Base-by-base conservation (phyloP, 2,113 vertebrate species). In the Athene cunicularia region DNA sequence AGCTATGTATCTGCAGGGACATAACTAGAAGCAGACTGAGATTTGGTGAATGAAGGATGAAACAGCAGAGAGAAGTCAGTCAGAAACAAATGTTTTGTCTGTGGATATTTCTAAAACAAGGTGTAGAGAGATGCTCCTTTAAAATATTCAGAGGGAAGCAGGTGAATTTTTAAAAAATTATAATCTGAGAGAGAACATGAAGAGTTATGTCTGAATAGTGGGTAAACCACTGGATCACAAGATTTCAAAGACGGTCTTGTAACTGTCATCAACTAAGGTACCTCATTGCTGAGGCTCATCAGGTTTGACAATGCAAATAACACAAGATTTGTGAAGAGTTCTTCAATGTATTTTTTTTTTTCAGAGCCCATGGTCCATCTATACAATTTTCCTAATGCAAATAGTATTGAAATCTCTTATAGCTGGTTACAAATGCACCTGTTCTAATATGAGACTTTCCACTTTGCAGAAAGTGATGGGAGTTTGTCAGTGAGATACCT, bases 281-380 rank as follows among this genome's bases (percentile, higher is more conserved):
- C 58, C 52, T 94, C 35, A 3, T 26, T 59, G 43, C 43, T 72
- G 60, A 71, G 70, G 35, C 67, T 90, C 9, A 17, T 59, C 3
- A 3, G 28, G 18, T 76, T 82, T 79, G 49, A 33, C 33, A 68
- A 2, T 11, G 20, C 32, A 37, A 67, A 41, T 59, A 79, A 28
- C 32, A 22, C n/a, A 17, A 55, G 47, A 39, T 37, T 27, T 53
- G 14, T 52, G 67, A 23, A 13, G 19, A 26, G 19, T 85, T 73
- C 45, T 53, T 43, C 12, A 12, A 32, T 63, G 12, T 26, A 5
- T 60, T 89, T n/a, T 88, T 60, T 89, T n/a, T 88, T 85, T 43
- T 43, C 53, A 72, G 24, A 30, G 8, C 32, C 33, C 4, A 4
- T 3, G 1, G 19, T 50, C 27, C 1, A 0, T 43, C 67, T 59